These are phyloP conservation scores for Heliangelus exortis DNA, from an alignment of 2,797 vertebrate genomes.

Conservation along the genomic window DNA sequence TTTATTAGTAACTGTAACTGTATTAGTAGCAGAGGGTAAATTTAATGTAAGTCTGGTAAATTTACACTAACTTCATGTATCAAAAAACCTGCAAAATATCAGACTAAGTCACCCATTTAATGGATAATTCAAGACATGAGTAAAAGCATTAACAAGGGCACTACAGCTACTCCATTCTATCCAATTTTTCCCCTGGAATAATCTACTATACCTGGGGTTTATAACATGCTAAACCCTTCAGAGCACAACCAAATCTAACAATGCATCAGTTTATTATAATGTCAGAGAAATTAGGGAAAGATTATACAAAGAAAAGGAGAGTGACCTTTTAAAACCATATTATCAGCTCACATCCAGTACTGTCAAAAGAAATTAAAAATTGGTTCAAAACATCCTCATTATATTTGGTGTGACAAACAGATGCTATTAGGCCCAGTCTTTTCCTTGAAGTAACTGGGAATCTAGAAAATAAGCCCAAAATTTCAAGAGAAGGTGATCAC, in stretches of 20 bases:
- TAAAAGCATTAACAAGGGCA: background rate
- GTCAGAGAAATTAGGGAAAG: background rate
- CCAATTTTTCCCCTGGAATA: background rate
- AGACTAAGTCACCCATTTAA: background rate
- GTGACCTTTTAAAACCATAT: background rate
- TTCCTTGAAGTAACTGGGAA: background rate
- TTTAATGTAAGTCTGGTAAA: background rate
- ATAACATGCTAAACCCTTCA: accelerated
- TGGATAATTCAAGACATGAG: background rate
- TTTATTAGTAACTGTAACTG: no score
- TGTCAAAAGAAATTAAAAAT: background rate
- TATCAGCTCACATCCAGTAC: background rate
- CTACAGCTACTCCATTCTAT: background rate
- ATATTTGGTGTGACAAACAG: background rate
- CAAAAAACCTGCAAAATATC: background rate
- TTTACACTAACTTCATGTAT: background rate
- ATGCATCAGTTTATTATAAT: accelerated
- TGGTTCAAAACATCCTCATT: background rate
- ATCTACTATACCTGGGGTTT: accelerated
- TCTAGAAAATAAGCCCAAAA: background rate
- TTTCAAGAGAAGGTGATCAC: background rate
- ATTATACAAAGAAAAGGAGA: accelerated
- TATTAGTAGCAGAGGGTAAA: no score
- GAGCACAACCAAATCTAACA: background rate
- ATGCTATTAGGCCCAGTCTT: no score